Evolutionary conservation across 2,113 vertebrate genomes (phyloP).

Genomic region (Esox niger): DNA sequence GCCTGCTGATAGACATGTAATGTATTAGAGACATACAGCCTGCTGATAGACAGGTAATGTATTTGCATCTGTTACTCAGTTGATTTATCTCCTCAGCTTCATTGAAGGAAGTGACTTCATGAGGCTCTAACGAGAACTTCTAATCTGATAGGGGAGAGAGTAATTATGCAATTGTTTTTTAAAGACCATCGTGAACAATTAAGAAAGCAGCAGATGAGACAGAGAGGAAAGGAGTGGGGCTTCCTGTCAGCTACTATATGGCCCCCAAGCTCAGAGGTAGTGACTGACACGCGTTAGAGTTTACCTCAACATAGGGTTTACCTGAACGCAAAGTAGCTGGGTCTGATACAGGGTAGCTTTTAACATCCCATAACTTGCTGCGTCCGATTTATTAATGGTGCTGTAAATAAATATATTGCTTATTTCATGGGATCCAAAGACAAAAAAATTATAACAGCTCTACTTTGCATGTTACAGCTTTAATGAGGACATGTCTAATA

Average conservation of each 20-base stretch:
- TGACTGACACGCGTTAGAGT: conserved; percentile 25
- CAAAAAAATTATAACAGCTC: neutral
- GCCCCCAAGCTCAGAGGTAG: conserved; percentile 9
- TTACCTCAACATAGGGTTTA: conserved; percentile 45
- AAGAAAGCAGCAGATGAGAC: conserved; percentile 39
- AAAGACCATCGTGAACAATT: conserved; percentile 42
- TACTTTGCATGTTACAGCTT: neutral
- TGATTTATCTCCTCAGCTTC: conserved; percentile 31
- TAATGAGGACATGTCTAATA: neutral
- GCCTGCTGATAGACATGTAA: neutral
- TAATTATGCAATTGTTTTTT: conserved; percentile 51
- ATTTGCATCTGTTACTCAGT: conserved; percentile 2
- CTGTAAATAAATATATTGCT: conserved; percentile 2
- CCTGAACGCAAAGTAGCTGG: conserved; percentile 45
- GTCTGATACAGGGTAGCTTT: conserved; percentile 23
- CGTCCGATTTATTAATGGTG: neutral
- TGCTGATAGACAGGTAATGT: conserved; percentile 23
- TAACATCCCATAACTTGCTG: conserved; percentile 28
- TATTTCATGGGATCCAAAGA: neutral
- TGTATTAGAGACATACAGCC: conserved; percentile 4
- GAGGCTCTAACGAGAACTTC: conserved; percentile 50
- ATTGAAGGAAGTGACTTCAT: conserved; percentile 44
- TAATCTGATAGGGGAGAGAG: conserved; percentile 42
- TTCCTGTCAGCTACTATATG: conserved; percentile 12
- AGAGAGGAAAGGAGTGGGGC: conserved; percentile 13